phyloP scores from a whole-genome alignment of 2,888 invertebrate genomes.

The Temnothorax unifasciatus region DNA sequence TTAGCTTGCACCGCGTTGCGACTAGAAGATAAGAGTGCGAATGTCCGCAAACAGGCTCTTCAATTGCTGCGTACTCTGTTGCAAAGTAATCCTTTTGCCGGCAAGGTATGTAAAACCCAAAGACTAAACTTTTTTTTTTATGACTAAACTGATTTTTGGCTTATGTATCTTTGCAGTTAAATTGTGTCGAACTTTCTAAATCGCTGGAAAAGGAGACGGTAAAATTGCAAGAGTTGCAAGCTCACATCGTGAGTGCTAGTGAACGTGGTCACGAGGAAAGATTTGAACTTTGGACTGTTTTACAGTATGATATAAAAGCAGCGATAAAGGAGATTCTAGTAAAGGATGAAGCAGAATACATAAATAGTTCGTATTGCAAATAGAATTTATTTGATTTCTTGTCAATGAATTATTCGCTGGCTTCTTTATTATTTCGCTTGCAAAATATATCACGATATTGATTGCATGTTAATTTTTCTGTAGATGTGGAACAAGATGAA shows the following conservation, averaged over 20 bases:
- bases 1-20: slow-evolving; percentile 90
- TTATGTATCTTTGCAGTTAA: slow-evolving; percentile 83
- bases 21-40: slow-evolving; percentile 93
- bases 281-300: slow-evolving; percentile 79
- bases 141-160: background rate
- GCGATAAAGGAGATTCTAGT: slow-evolving; percentile 76
- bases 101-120: slow-evolving; percentile 87
- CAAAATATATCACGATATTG: background rate
- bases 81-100: slow-evolving; percentile 95
- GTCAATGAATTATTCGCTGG: background rate
- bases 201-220: slow-evolving; percentile 89
- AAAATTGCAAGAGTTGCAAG: slow-evolving; percentile 88
- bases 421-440: background rate
- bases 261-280: slow-evolving; percentile 79
- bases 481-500: slow-evolving; percentile 64
- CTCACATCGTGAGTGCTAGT: slow-evolving; percentile 75
- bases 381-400: slow-evolving; percentile 4
- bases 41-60: slow-evolving; percentile 94
- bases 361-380: slow-evolving; percentile 17
- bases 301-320: slow-evolving; percentile 78
- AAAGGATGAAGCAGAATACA: background rate
- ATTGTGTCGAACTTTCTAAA: slow-evolving; percentile 88
- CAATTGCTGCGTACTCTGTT: slow-evolving; percentile 92
- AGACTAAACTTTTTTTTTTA: background rate
- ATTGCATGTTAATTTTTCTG: background rate